Evolutionary conservation across 2,113 vertebrate species (phyloP), one percentile per base, ranked within the genome.

Genomic region (Galbula dea): DNA sequence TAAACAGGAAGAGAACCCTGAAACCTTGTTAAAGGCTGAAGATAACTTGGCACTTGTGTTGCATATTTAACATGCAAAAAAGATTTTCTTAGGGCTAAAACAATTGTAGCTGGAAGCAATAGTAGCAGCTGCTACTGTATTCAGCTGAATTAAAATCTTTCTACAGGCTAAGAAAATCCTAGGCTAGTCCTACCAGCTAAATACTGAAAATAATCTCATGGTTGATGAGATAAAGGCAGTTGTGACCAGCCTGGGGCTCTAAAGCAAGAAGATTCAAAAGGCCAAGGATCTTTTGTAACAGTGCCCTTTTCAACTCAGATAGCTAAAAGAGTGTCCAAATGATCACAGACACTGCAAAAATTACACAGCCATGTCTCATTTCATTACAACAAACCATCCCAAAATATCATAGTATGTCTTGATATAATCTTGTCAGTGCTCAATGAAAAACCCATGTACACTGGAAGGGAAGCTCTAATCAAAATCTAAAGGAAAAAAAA

Each of bases 1-100:
- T 76, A 93, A 96, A 86, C 59, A 37, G 12, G 8, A 65, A 63
- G 11, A 57, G 34, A 43, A 43, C 41, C 10, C 1, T 26, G 12
- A 73, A 93, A 86, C 24, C 48, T 93, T 74, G 30, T 88, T 88
- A 94, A 88, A 32, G 7, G 19, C 32, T 94, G 16, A 89, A 91
- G 68, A 89, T 77, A 94, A 88, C 52, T 95, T 94, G 66, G 32
- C 51, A 67, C 43, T 93, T 79, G 76, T 7, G 27, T 39, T 85
- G 19, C 41, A 83, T 95, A 89, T 95, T 96, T 95, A 97, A 85
- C 43, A 77, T 74, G 20, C 62, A 88, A 80, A 85, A 87, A 94
- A 45, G 1, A 8, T 23, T 91, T 96, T 80, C 43, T 90, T 76
- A 83, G 19, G 73, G 48, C 72, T 76, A 73, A 88, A 96, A 22